Conservation (phyloP, 2,113 vertebrate species). For the Phoenicopterus ruber region DNA sequence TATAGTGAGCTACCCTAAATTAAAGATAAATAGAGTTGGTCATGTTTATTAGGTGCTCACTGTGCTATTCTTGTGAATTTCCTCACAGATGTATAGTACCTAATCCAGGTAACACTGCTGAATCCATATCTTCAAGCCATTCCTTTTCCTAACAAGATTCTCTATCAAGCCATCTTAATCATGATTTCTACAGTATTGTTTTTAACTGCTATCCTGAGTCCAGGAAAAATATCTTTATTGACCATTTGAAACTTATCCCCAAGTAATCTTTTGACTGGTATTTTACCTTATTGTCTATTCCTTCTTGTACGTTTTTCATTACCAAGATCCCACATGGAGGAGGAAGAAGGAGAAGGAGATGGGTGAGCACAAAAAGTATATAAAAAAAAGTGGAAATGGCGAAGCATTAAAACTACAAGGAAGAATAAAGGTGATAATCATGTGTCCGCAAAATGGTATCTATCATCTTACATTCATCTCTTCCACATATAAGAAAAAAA, state of each 20-base stretch:
- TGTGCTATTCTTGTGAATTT: background rate
- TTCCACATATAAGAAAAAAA: background rate
- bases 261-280: background rate
- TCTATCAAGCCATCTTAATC: background rate
- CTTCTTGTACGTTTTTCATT: background rate
- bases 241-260: background rate
- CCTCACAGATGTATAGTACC: background rate
- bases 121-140: background rate
- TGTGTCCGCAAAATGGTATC: background rate
- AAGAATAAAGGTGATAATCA: background rate
- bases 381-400: background rate
- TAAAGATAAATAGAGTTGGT: background rate
- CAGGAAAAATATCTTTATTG: background rate
- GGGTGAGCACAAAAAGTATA: background rate
- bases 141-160: background rate
- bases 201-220: background rate
- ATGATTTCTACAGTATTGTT: background rate
- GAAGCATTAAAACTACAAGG: background rate
- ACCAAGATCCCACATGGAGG: background rate
- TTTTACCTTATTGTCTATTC: background rate
- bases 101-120: background rate
- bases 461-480: background rate
- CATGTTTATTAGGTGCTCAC: background rate
- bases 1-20: background rate
- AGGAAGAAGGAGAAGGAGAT: background rate